Evolutionary conservation across 2,888 invertebrate genomes (phyloP), one percentile per base, ranked within the genome.

Genomic region (Nysson spinosus): DNA sequence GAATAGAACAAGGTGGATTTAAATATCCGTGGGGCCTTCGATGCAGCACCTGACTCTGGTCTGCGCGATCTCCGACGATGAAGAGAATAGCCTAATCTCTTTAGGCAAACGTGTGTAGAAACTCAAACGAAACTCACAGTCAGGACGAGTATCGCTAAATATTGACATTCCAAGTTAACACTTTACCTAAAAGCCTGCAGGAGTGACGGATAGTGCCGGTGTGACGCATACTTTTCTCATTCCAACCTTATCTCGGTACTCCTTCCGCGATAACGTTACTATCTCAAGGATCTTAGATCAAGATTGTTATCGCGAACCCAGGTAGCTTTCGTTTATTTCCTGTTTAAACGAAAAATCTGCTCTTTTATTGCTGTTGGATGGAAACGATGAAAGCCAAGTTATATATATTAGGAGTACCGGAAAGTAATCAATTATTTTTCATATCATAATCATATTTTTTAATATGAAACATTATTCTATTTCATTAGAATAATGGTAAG

Each of bases 1-100:
- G 76, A 79, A 77, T 75, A 77, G 76, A 72, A 68, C 69, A 40
- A 42, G 51, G 68, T 67, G 76, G 70, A 77, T 79, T 79, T 77
- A 79, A 77, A 79, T 77, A 77, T 74, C 67, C 67, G 69, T 60
- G 51, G 55, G 57, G 68, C 62, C 66, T 68, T 63, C 69, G 73
- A n/a, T 47, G 56, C 49, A 51, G 42, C 71, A 71, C 68, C 64
- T 74, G 76, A 63, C 66, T 51, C 55, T 52, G 61, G 52, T 60
- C 56, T 55, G 30, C 55, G 46, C 16, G 24, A 35, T n/a, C n/a
- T n/a, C 46, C 46, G 47, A 46, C 52, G 43, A 50, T 28, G 65
- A 63, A 65, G 52, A 75, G 72, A 72, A 73, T 69, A 69, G 67
- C 61, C 67, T 77, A 77, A 77, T 78, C 75, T 77, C 57, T 58